These are phyloP conservation scores for Cydia amplana DNA, from an alignment of 1,140 invertebrate species.

Conservation along the genomic window DNA sequence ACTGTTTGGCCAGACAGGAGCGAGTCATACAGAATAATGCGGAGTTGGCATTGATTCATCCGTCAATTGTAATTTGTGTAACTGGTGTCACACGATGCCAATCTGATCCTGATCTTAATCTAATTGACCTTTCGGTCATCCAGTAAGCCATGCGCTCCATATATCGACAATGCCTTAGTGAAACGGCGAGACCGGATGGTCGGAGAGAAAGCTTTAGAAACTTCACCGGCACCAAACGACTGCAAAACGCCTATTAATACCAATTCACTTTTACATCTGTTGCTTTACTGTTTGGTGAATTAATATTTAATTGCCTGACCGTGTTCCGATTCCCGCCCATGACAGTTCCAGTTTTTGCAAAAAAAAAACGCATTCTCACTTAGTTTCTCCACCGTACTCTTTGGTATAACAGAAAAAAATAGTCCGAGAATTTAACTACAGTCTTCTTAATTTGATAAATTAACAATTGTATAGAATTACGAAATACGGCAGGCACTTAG, in stretches of 20 bases:
- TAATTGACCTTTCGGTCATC: background rate
- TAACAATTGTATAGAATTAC: background rate
- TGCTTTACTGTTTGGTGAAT: background rate
- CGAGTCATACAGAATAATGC: no score
- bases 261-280: background rate
- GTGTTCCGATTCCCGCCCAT: background rate
- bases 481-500: background rate
- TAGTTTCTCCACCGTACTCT: no score
- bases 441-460: background rate
- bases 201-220: constrained; percentile 64
- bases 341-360: no score
- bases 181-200: constrained; percentile 42
- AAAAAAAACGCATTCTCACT: no score
- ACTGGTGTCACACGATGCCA: background rate
- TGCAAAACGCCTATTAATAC: constrained; percentile 3
- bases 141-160: background rate
- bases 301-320: background rate
- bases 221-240: background rate
- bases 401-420: no score
- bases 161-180: constrained; percentile 32
- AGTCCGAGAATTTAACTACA: no score
- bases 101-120: background rate
- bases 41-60: no score
- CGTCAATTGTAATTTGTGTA: no score
- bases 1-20: no score